Conservation (phyloP, 2,888 invertebrate genomes). For the Aquatica leii region DNA sequence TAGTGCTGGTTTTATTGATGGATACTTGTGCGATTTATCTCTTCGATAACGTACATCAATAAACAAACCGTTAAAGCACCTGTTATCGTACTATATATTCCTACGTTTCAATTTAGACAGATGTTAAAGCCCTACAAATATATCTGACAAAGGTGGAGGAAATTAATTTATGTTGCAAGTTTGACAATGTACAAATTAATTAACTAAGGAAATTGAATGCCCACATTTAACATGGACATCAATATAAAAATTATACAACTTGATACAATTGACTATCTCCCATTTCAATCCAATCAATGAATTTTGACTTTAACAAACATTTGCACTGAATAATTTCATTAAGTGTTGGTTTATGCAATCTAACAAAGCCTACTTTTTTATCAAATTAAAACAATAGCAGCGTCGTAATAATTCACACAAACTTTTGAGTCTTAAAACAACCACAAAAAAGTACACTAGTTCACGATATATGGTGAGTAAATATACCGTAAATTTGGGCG, state of each 20-base stretch:
- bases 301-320: too few species aligned
- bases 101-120: slow-evolving; percentile 26
- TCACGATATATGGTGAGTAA: too few species aligned
- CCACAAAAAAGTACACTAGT: too few species aligned
- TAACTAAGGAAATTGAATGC: slow-evolving; percentile 5
- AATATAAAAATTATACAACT: neutral
- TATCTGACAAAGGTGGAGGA: slow-evolving; percentile 6
- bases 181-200: slow-evolving; percentile 10
- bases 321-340: too few species aligned
- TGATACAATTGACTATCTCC: too few species aligned
- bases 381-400: too few species aligned
- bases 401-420: too few species aligned
- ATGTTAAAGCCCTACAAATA: neutral
- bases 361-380: too few species aligned
- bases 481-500: too few species aligned
- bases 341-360: too few species aligned
- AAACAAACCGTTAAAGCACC: slow-evolving; percentile 47
- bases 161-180: slow-evolving; percentile 8
- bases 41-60: slow-evolving; percentile 49
- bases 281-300: too few species aligned
- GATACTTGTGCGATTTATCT: slow-evolving; percentile 50
- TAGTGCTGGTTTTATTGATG: slow-evolving; percentile 45
- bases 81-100: slow-evolving; percentile 43
- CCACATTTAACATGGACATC: neutral
- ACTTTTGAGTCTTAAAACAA: too few species aligned